Evolutionary conservation across 2,113 vertebrate species (phyloP), one percentile per base, ranked within the genome.

Genomic region (Colinus virginianus): DNA sequence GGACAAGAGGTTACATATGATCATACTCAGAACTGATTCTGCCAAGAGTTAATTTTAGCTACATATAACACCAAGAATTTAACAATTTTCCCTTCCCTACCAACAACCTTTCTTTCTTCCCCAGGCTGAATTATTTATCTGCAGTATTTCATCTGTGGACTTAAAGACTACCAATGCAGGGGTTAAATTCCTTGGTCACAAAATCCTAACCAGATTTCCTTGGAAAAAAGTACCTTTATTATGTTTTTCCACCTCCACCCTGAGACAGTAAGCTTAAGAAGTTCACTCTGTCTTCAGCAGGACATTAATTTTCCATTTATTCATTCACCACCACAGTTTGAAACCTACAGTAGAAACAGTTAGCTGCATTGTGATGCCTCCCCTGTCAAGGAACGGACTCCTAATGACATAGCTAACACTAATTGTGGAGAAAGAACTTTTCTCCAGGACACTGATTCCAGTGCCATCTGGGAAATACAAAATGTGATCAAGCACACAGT

Each of bases 261-360:
- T 68, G 82, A 63, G 32, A 3, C 61, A 80, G 19, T 46, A 82
- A 58, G 70, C 80, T 71, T 48, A 63, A 79, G 59, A 17, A 88
- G 9, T 40, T 85, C n/a, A 58, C 11, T 25, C 36, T 46, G 7
- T 38, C 36, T 80, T 92, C 71, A 88, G 14, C 38, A 22, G 23
- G 76, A 12, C 7, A 23, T 78, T 90, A 32, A 25, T 63, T 91
- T 40, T 53, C 55, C 80, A 90, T 67, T n/a, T 90, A 22, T 69
- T 71, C 56, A 11, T 61, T 90, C 70, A 85, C 62, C n/a, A 64
- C 72, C 83, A 63, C 43, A 42, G 83, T 94, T 85, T n/a, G 7
- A 49, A 59, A 59, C 26, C 18, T 89, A 76, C 84, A 87, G 53
- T 7, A 78, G n/a, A 23, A 86, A 77, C 15, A 45, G 30, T 17